Conservation (phyloP, 2,113 vertebrate genomes). For the Phylloscopus whistleri region DNA sequence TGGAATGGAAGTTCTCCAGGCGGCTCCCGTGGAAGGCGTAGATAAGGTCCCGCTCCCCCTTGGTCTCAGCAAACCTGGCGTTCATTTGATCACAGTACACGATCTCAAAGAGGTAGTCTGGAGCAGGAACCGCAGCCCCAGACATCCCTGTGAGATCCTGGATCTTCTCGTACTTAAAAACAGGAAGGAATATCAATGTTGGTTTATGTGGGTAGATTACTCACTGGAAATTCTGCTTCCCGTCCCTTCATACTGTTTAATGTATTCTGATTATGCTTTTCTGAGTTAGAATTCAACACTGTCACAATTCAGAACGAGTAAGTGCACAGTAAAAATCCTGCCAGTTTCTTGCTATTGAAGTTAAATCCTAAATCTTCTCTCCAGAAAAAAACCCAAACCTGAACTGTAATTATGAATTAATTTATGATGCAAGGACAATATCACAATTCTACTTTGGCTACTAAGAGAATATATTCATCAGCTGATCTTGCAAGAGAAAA, state of each 20-base stretch:
- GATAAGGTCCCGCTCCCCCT: slow-evolving; percentile 85
- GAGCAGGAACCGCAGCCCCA: slow-evolving; percentile 76
- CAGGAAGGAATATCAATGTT: background rate
- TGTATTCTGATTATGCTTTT: background rate
- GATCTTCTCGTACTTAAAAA: slow-evolving; percentile 85
- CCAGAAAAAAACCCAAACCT: background rate
- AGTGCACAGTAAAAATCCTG: background rate
- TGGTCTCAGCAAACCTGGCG: slow-evolving; percentile 85
- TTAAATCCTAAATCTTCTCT: background rate
- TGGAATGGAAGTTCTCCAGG: slow-evolving; percentile 98
- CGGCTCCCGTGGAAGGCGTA: slow-evolving; percentile 96
- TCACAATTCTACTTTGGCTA: background rate
- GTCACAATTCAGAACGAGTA: background rate
- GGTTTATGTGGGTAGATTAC: background rate
- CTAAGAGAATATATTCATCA: background rate
- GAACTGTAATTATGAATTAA: background rate
- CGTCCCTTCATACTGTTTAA: background rate
- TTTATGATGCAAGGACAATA: background rate
- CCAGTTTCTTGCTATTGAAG: background rate
- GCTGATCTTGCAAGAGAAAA: background rate
- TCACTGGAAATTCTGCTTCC: background rate
- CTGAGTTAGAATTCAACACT: background rate
- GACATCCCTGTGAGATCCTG: slow-evolving; percentile 81
- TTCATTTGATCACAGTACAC: slow-evolving; percentile 88
- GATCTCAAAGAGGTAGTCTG: slow-evolving; percentile 94